phyloP scores from a whole-genome alignment of 2,888 invertebrate genomes.

The Melitaea athalia region DNA sequence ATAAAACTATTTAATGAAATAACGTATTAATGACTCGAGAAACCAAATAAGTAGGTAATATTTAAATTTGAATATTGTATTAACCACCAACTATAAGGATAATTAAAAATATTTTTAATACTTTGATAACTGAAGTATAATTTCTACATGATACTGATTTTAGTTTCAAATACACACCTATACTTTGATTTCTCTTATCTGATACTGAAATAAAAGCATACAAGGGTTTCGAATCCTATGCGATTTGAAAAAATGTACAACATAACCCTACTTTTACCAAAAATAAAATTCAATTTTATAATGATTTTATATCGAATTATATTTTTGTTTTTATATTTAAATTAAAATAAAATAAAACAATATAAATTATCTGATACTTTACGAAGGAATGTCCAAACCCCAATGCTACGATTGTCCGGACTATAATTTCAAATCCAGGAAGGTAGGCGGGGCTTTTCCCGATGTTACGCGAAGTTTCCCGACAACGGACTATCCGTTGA shows the following conservation, averaged over 20 bases:
- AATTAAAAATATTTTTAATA: too few relatives aligned
- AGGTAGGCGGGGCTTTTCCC: constrained; percentile 65
- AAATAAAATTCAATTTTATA: neutral
- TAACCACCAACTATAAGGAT: too few relatives aligned
- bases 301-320: neutral
- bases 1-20: too few relatives aligned
- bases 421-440: constrained; percentile 48
- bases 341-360: neutral
- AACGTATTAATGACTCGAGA: too few relatives aligned
- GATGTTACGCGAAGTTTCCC: constrained; percentile 60
- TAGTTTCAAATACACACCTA: too few relatives aligned
- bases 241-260: neutral
- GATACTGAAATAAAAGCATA: neutral
- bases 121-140: too few relatives aligned
- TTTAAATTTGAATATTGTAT: too few relatives aligned
- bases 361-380: neutral
- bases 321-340: neutral
- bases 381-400: constrained; percentile 3
- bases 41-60: too few relatives aligned
- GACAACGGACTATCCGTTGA: constrained; percentile 54
- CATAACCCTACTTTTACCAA: neutral
- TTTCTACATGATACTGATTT: too few relatives aligned
- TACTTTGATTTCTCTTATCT: too few relatives aligned
- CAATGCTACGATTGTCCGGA: constrained; percentile 42
- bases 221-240: neutral